phyloP scores from a whole-genome alignment of 2,888 invertebrate species.

The Hydraecia micacea region DNA sequence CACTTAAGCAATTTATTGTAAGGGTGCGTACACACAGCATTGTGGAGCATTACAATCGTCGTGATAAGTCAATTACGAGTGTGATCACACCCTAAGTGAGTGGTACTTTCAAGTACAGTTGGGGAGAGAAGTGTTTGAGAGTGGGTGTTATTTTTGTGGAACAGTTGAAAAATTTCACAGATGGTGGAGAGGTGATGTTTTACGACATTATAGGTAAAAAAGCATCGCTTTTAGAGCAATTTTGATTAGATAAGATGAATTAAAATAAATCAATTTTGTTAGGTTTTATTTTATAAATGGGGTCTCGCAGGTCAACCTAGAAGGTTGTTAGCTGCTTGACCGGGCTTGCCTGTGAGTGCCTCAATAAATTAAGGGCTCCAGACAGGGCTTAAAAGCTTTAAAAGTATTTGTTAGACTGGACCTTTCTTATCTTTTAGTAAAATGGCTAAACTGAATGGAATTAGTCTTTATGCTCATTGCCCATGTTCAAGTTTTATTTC shows the following conservation, averaged over 20 bases:
- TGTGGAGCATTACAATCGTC: constrained; percentile 77
- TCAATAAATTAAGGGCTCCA: no score
- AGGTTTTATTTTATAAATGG: no score
- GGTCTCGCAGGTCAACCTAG: no score
- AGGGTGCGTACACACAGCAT: constrained; percentile 73
- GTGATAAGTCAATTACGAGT: constrained; percentile 88
- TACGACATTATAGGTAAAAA: not conserved
- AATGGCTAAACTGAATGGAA: not conserved
- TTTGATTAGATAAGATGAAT: not conserved
- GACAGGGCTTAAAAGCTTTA: no score
- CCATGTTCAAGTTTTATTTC: not conserved
- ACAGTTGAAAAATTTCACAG: not conserved
- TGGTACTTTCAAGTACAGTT: constrained; percentile 70
- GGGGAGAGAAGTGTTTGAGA: constrained; percentile 59
- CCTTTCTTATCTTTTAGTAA: not conserved
- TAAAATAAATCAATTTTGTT: no score
- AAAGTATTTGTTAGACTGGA: not conserved
- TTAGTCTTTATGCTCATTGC: not conserved
- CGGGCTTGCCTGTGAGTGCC: no score
- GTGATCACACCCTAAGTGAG: constrained; percentile 81
- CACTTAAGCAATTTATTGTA: constrained; percentile 81
- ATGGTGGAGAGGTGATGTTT: not conserved
- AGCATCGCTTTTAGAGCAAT: not conserved
- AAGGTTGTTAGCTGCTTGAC: no score
- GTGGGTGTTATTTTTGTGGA: not conserved